Percentiles rank a stretch among this genome's conserved stretches.
phyloP scores from a whole-genome alignment of 1,140 invertebrate species.

The Cotesia glomerata region DNA sequence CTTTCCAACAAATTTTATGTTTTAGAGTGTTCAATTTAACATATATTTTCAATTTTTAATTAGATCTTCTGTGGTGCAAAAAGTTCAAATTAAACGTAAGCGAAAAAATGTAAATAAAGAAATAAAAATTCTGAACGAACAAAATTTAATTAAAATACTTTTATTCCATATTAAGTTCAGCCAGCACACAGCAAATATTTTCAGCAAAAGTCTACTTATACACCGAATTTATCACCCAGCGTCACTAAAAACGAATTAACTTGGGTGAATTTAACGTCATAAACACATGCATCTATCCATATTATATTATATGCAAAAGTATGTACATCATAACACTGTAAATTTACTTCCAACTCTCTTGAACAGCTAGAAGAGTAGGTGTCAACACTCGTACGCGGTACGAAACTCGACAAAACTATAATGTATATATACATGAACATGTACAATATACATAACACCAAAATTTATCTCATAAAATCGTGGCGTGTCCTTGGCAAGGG shows the following conservation, averaged over 20 bases:
- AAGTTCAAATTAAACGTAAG: too few relatives aligned
- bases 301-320: not conserved
- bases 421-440: not conserved
- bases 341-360: conserved; percentile 2
- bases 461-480: not conserved
- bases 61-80: too few relatives aligned
- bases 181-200: not conserved
- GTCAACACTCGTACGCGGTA: not conserved
- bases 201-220: not conserved
- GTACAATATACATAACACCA: not conserved
- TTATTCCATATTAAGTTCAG: too few relatives aligned
- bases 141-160: too few relatives aligned
- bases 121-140: too few relatives aligned
- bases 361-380: not conserved
- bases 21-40: too few relatives aligned
- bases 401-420: not conserved
- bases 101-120: too few relatives aligned
- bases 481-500: conserved; percentile 1
- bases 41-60: too few relatives aligned
- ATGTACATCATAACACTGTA: not conserved
- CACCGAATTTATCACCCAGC: not conserved
- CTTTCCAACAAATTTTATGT: too few relatives aligned
- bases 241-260: conserved; percentile 1
- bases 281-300: not conserved
- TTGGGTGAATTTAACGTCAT: not conserved